A percentile compares a stretch with the other conserved stretches of the same genome.
Conservation (phyloP, 2,797 vertebrate genomes). For the Micromesistius poutassou region DNA sequence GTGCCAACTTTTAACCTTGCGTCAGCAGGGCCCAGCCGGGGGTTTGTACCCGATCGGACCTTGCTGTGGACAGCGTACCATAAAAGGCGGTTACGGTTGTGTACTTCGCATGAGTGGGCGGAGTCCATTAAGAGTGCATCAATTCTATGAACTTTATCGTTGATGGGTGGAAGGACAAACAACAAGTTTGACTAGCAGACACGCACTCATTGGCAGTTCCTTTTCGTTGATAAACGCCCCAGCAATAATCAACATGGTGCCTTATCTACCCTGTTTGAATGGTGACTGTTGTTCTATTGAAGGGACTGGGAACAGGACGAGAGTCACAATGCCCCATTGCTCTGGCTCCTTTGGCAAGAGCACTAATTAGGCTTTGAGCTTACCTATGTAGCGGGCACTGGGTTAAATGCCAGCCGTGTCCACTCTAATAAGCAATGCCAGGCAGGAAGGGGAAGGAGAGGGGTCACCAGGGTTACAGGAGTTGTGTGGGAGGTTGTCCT, state of each 20-base stretch:
- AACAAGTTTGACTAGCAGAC: neutral
- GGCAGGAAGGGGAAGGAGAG: slow-evolving; percentile 14
- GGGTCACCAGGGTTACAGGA: slow-evolving; percentile 37
- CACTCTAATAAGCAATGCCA: slow-evolving; percentile 25
- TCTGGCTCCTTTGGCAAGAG: slow-evolving; percentile 37
- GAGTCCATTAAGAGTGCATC: neutral
- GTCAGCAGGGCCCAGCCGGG: neutral
- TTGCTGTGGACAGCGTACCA: neutral
- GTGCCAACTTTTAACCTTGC: neutral
- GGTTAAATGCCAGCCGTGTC: slow-evolving; percentile 45
- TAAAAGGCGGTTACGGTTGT: neutral
- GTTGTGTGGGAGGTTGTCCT: slow-evolving; percentile 39
- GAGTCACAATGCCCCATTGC: slow-evolving; percentile 24
- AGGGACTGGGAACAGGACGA: slow-evolving; percentile 10
- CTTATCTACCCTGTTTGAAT: slow-evolving; percentile 1
- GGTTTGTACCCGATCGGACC: neutral
- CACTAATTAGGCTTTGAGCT: slow-evolving; percentile 41
- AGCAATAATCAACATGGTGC: neutral
- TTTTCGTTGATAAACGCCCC: neutral
- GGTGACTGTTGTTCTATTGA: slow-evolving; percentile 7
- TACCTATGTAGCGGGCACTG: slow-evolving; percentile 33
- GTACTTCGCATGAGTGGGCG: neutral
- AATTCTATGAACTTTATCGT: neutral
- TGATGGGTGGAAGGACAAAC: neutral
- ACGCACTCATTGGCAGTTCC: neutral